Evolutionary conservation across 2,113 vertebrate species (phyloP).

Genomic region (Megalops atlanticus): DNA sequence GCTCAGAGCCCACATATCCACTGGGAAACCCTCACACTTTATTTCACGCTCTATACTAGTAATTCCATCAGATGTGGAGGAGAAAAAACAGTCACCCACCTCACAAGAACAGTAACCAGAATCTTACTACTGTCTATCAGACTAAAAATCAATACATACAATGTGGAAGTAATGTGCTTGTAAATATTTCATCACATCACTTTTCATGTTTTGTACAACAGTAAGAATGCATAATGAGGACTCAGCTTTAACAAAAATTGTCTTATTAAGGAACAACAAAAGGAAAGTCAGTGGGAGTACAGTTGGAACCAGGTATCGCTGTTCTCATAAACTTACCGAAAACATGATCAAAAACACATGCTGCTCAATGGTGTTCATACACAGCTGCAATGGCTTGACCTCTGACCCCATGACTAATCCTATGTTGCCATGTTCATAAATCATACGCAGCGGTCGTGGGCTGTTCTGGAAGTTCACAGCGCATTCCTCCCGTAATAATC

Average conservation of each 20-base stretch:
- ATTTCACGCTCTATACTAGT: slow-evolving; percentile 18
- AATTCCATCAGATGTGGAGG: slow-evolving; percentile 34
- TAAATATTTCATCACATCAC: background rate
- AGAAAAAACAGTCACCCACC: slow-evolving; percentile 34
- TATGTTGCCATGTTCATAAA: slow-evolving; percentile 67
- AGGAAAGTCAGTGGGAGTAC: background rate
- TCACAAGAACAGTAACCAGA: slow-evolving; percentile 39
- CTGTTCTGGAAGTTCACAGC: slow-evolving; percentile 54
- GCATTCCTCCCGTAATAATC: slow-evolving; percentile 46
- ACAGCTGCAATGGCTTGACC: slow-evolving; percentile 71
- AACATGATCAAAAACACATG: slow-evolving; percentile 65
- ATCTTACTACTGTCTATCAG: slow-evolving; percentile 14
- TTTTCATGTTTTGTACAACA: background rate
- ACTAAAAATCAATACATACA: background rate
- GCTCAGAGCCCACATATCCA: background rate
- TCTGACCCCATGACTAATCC: slow-evolving; percentile 73
- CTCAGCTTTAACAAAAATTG: background rate
- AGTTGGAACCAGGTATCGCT: slow-evolving; percentile 16
- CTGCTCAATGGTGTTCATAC: slow-evolving; percentile 61
- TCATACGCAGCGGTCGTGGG: slow-evolving; percentile 57
- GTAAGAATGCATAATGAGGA: background rate
- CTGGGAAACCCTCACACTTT: slow-evolving; percentile 41
- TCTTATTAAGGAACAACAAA: background rate
- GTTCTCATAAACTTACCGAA: slow-evolving; percentile 21
- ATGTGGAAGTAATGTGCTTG: background rate